phyloP scores from a whole-genome alignment of 2,888 invertebrate genomes.

The Diplolepis rosae region DNA sequence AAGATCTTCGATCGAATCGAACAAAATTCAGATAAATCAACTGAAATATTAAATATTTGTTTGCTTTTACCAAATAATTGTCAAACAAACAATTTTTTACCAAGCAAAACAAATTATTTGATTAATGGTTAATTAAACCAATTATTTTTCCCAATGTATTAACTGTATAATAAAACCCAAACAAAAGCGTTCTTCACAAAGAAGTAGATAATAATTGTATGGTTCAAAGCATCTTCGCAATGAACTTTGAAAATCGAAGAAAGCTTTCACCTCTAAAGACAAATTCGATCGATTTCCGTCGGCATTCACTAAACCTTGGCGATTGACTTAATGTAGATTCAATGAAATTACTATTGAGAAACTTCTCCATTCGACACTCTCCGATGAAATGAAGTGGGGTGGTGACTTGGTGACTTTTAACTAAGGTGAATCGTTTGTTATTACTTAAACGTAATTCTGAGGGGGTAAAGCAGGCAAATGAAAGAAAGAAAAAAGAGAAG shows the following conservation, averaged over 20 bases:
- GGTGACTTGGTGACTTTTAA: conserved; percentile 26
- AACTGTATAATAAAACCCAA: no score
- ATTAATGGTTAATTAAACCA: no score
- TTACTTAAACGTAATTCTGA: conserved; percentile 12
- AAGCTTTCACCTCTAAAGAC: neutral
- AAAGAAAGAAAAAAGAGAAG: neutral
- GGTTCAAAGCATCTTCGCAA: neutral
- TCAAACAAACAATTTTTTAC: no score
- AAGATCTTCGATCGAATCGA: no score
- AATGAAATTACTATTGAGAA: conserved; percentile 25
- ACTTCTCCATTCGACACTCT: conserved; percentile 10
- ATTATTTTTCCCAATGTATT: no score
- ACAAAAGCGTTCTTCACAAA: no score
- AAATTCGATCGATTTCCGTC: conserved; percentile 9
- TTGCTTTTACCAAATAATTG: no score
- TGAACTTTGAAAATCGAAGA: neutral
- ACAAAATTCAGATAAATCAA: no score
- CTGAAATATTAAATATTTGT: no score
- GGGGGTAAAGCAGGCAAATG: neutral
- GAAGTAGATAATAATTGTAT: no score
- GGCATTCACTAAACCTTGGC: conserved; percentile 14
- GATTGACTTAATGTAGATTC: conserved; percentile 22
- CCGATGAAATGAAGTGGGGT: conserved; percentile 1
- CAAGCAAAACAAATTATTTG: no score
- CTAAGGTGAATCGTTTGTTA: conserved; percentile 22